A percentile compares a stretch with the other conserved stretches of the same genome.
Evolutionary conservation across 2,113 vertebrate genomes (phyloP).

Genomic region (Apaloderma vittatum): DNA sequence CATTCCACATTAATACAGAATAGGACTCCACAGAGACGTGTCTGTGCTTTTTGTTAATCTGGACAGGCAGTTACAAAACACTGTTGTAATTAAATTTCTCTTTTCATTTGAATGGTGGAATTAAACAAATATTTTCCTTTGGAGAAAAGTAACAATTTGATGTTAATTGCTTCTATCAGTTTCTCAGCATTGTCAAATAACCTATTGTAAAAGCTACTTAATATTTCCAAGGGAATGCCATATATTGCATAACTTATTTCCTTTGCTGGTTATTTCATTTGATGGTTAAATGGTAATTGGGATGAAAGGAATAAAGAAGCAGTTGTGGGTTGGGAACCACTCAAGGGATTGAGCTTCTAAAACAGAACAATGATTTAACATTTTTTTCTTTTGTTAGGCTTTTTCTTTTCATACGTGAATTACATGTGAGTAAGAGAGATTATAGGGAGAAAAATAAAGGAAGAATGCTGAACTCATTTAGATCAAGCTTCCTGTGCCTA

Average conservation of each 20-base stretch:
- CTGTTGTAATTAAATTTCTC: constrained; percentile 59
- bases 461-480: constrained; percentile 4
- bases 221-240: constrained; percentile 42
- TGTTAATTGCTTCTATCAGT: constrained; percentile 66
- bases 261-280: constrained; percentile 56
- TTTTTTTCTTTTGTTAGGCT: constrained; percentile 45
- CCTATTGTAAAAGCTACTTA: constrained; percentile 30
- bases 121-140: constrained; percentile 73
- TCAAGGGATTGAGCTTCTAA: constrained; percentile 47
- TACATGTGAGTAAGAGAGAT: neutral
- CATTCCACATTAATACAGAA: neutral
- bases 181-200: constrained; percentile 40
- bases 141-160: constrained; percentile 65
- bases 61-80: constrained; percentile 26
- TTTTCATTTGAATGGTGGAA: constrained; percentile 52
- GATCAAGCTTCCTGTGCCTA: constrained; percentile 29
- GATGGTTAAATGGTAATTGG: constrained; percentile 58
- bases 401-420: constrained; percentile 52
- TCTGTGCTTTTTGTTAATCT: neutral
- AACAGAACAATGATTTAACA: constrained; percentile 54
- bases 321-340: constrained; percentile 42
- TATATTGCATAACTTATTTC: constrained; percentile 50
- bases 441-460: constrained; percentile 8
- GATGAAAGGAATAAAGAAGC: constrained; percentile 49
- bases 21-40: neutral